Percentiles rank a stretch among this genome's conserved stretches.
These are phyloP conservation scores for Emydoidea blandingii DNA, from an alignment of 2,797 vertebrate genomes.

Conservation along the genomic window DNA sequence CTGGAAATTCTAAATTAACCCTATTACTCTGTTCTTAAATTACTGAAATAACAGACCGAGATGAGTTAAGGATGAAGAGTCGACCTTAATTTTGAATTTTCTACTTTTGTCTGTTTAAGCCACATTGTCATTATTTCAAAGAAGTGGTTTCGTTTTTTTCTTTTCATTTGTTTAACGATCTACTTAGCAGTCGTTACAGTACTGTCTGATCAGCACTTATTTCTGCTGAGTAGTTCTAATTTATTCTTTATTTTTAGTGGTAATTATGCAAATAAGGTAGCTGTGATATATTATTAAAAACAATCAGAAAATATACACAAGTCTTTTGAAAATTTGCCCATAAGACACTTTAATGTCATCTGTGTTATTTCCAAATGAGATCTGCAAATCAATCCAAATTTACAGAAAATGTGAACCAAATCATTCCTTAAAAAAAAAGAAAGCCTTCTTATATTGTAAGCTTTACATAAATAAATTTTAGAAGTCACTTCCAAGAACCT, in stretches of 20 bases:
- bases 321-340: neutral
- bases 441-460: neutral
- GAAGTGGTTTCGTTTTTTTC: neutral
- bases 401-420: neutral
- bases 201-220: neutral
- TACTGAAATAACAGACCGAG: neutral
- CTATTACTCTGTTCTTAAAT: neutral
- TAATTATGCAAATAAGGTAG: neutral
- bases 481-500: slow-evolving; percentile 23
- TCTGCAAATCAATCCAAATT: slow-evolving; percentile 8
- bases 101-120: neutral
- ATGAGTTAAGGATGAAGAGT: neutral
- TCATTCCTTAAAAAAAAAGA: neutral
- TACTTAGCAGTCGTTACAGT: neutral
- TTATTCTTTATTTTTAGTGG: slow-evolving; percentile 1
- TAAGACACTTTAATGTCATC: slow-evolving; percentile 30
- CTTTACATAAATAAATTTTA: slow-evolving; percentile 12
- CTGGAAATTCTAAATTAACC: neutral
- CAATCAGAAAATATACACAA: neutral
- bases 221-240: slow-evolving; percentile 10
- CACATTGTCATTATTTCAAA: neutral
- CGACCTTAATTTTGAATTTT: neutral
- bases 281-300: slow-evolving; percentile 1
- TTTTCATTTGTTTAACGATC: slow-evolving; percentile 23
- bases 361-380: neutral